Evolutionary conservation across 2,797 vertebrate species (phyloP).

Genomic region (Hapalemur alaotrensis): DNA sequence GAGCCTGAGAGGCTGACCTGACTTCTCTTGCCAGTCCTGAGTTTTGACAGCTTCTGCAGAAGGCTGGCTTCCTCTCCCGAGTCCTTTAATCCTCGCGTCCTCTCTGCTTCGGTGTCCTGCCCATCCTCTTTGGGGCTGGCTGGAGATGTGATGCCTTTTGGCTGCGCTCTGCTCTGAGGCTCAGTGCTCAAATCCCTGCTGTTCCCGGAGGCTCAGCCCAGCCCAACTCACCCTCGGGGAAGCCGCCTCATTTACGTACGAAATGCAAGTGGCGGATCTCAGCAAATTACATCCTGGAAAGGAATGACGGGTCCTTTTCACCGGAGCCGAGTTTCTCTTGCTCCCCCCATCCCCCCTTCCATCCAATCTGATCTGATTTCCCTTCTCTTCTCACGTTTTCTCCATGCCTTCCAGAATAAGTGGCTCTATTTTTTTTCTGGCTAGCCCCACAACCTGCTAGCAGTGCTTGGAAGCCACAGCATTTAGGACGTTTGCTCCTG

Average conservation of each 20-base stretch:
- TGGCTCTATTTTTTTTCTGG: neutral
- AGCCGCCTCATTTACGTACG: constrained; percentile 59
- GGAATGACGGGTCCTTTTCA: neutral
- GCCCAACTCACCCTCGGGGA: neutral
- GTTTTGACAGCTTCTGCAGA: neutral
- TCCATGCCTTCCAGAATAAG: rapidly evolving
- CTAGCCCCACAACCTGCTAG: neutral
- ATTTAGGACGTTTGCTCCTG: neutral
- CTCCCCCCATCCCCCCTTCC: neutral
- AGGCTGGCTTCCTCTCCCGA: neutral
- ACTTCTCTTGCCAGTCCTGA: neutral
- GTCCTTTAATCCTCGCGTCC: neutral
- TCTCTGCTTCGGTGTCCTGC: neutral
- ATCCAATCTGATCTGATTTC: neutral
- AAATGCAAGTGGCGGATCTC: neutral
- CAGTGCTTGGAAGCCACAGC: neutral
- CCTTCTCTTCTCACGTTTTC: neutral
- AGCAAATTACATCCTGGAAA: neutral
- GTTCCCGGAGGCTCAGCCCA: neutral
- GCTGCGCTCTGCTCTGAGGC: rapidly evolving
- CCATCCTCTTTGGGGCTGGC: neutral
- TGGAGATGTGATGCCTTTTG: neutral
- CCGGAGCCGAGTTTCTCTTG: neutral
- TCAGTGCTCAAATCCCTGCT: neutral
- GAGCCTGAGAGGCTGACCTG: neutral